Base-by-base conservation (phyloP, 1,140 invertebrate species). In the Drosophila bocqueti region DNA sequence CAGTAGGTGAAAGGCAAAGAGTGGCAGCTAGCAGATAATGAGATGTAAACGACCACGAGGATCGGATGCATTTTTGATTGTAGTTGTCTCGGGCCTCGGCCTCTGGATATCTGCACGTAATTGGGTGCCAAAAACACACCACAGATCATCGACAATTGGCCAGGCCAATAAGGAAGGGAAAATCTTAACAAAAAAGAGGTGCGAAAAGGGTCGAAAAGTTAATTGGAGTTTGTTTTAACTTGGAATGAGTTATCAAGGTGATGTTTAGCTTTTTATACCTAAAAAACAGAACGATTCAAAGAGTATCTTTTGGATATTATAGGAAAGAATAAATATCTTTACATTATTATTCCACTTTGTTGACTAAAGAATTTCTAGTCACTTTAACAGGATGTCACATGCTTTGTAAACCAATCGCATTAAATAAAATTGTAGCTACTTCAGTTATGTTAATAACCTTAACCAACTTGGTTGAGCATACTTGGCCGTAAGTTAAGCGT, bases 391-490 rank as follows among this genome's bases (percentile, higher is more conserved):
- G 47, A 66, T 65, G 50, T 36, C 59, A 58, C 66, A 54, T 66
- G 67, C 49, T 54, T 66, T 69, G 62, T 63, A 65, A 40, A 29
- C 50, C 49, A 68, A 68, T 72, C 18, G 46, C 75, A 82, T 83
- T 86, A 82, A 76, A 62, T 81, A 29, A 71, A 86, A 85, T 72
- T 68, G 75, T 45, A 45, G 66, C 83, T 65, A 79, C 83, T 82
- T 81, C 50, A 71, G 29, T 49, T 71, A 86, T 75, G 79, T 61
- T 74, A 85, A 79, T 80, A 69, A 66, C 71, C 64, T 24, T 54
- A 54, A 54, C 49, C 21, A 55, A 71, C 49, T 71, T 40, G 24
- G 63, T 68, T 46, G 16, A 71, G 40, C 49, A 71, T 68, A 68
- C 64, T 79, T 42, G 61, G 62, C 34, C 43, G 26, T 45, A 74